These are phyloP conservation scores for Chrysomallon squamiferum DNA, from an alignment of 1,140 invertebrate species.

Conservation along the genomic window DNA sequence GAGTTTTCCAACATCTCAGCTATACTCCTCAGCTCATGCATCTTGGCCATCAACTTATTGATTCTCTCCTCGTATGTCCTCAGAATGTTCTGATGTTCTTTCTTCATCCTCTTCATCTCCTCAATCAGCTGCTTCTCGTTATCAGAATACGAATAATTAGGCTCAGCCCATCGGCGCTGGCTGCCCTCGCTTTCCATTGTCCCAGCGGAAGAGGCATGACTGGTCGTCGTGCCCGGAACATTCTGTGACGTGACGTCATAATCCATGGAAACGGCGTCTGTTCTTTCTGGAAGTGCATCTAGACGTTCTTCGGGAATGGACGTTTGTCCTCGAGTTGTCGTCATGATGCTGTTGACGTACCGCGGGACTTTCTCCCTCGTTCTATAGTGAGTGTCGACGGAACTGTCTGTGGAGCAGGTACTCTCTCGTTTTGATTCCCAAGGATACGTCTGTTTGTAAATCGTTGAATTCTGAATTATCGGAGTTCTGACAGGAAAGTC, in stretches of 20 bases:
- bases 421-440: slow-evolving; percentile 14
- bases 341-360: slow-evolving; percentile 12
- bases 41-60: slow-evolving; percentile 59
- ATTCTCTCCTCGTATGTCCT: slow-evolving; percentile 56
- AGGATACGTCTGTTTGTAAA: background rate
- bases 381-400: slow-evolving; percentile 35
- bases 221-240: background rate
- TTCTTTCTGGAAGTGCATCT: background rate
- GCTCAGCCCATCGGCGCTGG: slow-evolving; percentile 30
- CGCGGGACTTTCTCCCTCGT: slow-evolving; percentile 28
- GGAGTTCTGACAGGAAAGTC: background rate
- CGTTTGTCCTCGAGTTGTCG: slow-evolving; percentile 28
- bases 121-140: slow-evolving; percentile 62
- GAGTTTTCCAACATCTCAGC: slow-evolving; percentile 60
- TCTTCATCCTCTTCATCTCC: slow-evolving; percentile 58
- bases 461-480: background rate
- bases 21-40: slow-evolving; percentile 56
- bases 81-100: slow-evolving; percentile 52
- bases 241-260: slow-evolving; percentile 9
- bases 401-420: slow-evolving; percentile 44
- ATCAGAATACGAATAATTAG: slow-evolving; percentile 53
- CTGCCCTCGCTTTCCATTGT: slow-evolving; percentile 19
- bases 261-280: slow-evolving; percentile 2
- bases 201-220: slow-evolving; percentile 10
- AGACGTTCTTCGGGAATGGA: slow-evolving; percentile 40